Conservation (phyloP, 1,140 invertebrate genomes). For the Sycophaga agraensis region DNA sequence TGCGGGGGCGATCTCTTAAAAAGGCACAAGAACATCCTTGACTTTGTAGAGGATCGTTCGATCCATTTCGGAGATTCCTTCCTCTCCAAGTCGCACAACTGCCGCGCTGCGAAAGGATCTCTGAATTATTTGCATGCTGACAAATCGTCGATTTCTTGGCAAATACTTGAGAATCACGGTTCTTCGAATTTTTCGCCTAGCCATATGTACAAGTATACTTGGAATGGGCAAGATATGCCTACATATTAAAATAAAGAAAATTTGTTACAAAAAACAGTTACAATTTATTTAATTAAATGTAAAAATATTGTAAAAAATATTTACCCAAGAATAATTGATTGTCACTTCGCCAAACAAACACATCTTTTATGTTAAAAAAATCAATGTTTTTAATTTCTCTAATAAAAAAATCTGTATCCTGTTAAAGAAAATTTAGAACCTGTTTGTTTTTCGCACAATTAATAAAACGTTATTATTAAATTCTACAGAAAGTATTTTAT, state of each 20-base stretch:
- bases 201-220: conserved; percentile 53
- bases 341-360: neutral
- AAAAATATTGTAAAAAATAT: too few species aligned
- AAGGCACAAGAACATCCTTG: conserved; percentile 47
- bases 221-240: conserved; percentile 23
- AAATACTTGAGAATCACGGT: conserved; percentile 25
- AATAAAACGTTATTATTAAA: neutral
- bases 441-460: neutral
- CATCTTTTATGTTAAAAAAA: neutral
- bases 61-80: conserved; percentile 16
- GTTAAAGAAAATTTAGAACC: neutral
- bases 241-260: too few species aligned
- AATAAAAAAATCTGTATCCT: neutral
- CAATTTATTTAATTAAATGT: too few species aligned
- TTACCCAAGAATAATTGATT: conserved; percentile 8
- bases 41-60: conserved; percentile 48
- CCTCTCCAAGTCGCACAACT: neutral
- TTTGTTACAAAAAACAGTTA: too few species aligned
- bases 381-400: neutral
- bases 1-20: conserved; percentile 44
- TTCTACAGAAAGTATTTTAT: neutral
- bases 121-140: conserved; percentile 23
- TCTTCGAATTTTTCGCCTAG: conserved; percentile 53
- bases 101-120: neutral
- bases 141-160: conserved; percentile 29